Evolutionary conservation across 1,140 invertebrate genomes (phyloP).

Genomic region (Ruditapes philippinarum): DNA sequence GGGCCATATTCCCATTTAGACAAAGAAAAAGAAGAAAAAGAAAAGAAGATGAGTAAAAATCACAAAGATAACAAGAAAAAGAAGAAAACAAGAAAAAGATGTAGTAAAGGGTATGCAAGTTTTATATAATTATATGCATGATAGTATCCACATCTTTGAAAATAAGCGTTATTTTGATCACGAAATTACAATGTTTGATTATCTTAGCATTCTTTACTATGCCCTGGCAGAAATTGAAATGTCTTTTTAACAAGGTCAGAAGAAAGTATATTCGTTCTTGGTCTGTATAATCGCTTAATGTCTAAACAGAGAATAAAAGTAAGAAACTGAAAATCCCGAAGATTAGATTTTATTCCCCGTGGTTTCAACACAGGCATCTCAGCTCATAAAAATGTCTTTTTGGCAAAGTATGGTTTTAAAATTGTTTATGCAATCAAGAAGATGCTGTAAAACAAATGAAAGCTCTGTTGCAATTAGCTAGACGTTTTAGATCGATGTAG

Average conservation of each 20-base stretch:
- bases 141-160: no score
- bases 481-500: no score
- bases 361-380: not conserved
- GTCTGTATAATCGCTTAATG: no score
- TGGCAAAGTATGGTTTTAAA: not conserved
- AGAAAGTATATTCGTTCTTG: no score
- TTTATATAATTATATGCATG: no score
- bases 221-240: no score
- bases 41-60: slow-evolving; percentile 30
- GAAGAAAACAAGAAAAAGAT: slow-evolving; percentile 65
- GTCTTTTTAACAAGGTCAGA: no score
- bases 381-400: not conserved
- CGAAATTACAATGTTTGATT: no score
- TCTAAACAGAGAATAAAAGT: no score
- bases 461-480: not conserved
- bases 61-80: slow-evolving; percentile 62
- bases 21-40: slow-evolving; percentile 40
- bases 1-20: slow-evolving; percentile 52
- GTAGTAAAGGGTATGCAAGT: slow-evolving; percentile 68
- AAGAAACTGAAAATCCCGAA: not conserved
- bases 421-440: not conserved
- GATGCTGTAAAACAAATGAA: not conserved
- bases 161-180: no score
- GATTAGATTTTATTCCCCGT: not conserved
- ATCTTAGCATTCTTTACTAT: no score